Base-by-base conservation (phyloP, 2,888 invertebrate genomes). In the Sarcophaga rosellei region DNA sequence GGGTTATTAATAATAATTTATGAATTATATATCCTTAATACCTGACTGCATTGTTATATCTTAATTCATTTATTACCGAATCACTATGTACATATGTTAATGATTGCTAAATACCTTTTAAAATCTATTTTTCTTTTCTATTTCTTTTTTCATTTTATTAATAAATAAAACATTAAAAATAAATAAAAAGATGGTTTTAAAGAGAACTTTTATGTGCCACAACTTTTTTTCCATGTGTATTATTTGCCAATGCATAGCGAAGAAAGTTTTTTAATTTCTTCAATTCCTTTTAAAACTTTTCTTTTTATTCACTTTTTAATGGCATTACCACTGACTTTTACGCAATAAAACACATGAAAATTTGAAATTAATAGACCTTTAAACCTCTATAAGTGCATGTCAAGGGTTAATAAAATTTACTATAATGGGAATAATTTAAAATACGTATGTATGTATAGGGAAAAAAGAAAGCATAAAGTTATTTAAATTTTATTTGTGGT, bases 281-380 rank as follows among this genome's bases (percentile, higher is more conserved):
- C 17, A 15, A 15, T 53, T 53, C 53, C 10, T 45, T 44, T 44
- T 11, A n/a, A 45, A 44, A 65, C 10, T 4, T 45, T 66, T 66
- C n/a, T n/a, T 66, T 66, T 44, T 66, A 45, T 66, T 4, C 20
- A 66, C 66, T 44, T 45, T 23, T 12, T 21, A 69, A 69, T 21
- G 47, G 47, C 47, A 23, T 23, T 47, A 17, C 11, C 21, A 69
- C 21, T 69, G 53, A 47, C 47, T 45, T 69, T 69, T 23, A 47
- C 2, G 21, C n/a, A 35, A 66, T 23, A 47, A 70, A 70, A 70
- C 69, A 53, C 25, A 11, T 25, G 23, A 57, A 57, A 70, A 70
- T 53, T 53, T 70, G 2, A 70, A 70, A 70, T 70, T 70, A 53
- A 70, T 70, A 23, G 69, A 70, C 69, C 69, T n/a, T 70, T 53